Evolutionary conservation across 1,140 invertebrate genomes (phyloP).

Genomic region (Drosophila orena): DNA sequence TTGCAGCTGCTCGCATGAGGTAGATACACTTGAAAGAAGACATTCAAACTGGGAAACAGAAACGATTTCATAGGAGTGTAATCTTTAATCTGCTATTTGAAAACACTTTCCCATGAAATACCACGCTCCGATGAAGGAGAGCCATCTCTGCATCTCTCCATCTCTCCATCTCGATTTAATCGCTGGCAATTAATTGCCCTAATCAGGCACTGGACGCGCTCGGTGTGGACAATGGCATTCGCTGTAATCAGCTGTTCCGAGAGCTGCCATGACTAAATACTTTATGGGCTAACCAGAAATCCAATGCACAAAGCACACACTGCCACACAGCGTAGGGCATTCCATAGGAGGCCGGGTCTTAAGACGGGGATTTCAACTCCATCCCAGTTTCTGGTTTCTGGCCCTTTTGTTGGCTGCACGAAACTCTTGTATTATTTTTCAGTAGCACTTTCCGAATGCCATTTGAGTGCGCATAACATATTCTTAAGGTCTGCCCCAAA

Average conservation of each 20-base stretch:
- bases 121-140: neutral
- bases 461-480: conserved; percentile 81
- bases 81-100: conserved; percentile 32
- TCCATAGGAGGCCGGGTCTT: conserved; percentile 17
- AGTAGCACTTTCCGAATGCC: conserved; percentile 82
- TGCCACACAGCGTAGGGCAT: neutral
- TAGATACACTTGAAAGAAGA: conserved; percentile 6
- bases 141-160: conserved; percentile 14
- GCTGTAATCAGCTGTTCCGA: conserved; percentile 71
- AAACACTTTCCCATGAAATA: conserved; percentile 36
- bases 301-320: conserved; percentile 19
- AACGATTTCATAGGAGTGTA: conserved; percentile 16
- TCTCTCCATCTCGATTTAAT: conserved; percentile 39
- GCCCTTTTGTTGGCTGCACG: conserved; percentile 65
- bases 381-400: conserved; percentile 10
- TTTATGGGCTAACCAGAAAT: conserved; percentile 46
- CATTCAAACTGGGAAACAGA: neutral
- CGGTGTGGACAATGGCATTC: conserved; percentile 48
- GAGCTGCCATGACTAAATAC: conserved; percentile 44
- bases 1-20: conserved; percentile 2
- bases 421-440: conserved; percentile 80
- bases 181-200: conserved; percentile 70
- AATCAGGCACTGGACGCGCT: conserved; percentile 60
- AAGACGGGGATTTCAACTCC: conserved; percentile 15
- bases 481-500: conserved; percentile 65